Evolutionary conservation across 2,797 vertebrate species (phyloP), one percentile per base, ranked within the genome.

Genomic region (Sebastes cheni): DNA sequence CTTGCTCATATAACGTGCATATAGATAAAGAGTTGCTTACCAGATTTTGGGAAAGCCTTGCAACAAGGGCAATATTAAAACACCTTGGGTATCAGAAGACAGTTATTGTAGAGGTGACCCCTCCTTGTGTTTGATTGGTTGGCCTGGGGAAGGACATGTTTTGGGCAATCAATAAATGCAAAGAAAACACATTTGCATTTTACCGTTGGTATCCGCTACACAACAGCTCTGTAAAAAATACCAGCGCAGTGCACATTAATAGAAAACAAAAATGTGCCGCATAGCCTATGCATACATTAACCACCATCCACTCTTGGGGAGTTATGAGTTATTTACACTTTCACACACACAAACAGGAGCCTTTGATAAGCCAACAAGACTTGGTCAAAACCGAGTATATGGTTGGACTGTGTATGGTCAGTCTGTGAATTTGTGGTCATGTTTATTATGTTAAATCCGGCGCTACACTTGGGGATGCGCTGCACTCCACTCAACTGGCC

Each of bases 321-420:
- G 64, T 80, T 80, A 30, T 52, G 46, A 56, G 25, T 20, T 13
- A 64, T 65, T 54, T 70, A 66, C 2, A 72, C 39, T 61, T 29
- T 11, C 61, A 36, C 64, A 56, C 46, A 67, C 12, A 65, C 8
- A 78, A 72, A 75, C 65, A 61, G 42, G 20, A 76, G n/a, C 7
- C 65, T 83, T 5, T 75, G 54, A 71, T 70, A 56, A 65, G 9
- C 8, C 60, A 69, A 18, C 18, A 50, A 50, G 16, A 50, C 42
- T 50, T 50, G 42, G 42, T 50, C 42, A 50, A 50, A 50, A 50
- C 42, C 7, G 7, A 50, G 42, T 50, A 50, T 50, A 50, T 50
- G 42, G 42, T 0, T 50, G 42, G 42, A 50, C 42, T 0, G 16
- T 46, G 42, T 46, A 46, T 46, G 42, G 42, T 46, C 42, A 46